A percentile compares a stretch with the other conserved stretches of the same genome.
Evolutionary conservation across 2,113 vertebrate species (phyloP).

Genomic region (Ictalurus furcatus): DNA sequence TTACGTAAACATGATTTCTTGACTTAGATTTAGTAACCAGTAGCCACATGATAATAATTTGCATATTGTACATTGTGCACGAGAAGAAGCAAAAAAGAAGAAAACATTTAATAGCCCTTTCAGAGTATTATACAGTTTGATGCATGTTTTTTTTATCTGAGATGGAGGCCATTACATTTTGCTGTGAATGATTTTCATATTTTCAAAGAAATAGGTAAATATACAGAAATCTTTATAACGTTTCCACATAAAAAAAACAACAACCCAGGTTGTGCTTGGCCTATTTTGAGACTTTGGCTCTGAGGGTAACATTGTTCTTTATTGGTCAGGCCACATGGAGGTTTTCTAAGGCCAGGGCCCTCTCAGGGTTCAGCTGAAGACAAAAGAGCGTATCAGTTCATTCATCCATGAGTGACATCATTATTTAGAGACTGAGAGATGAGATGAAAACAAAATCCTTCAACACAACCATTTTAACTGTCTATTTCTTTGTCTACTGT

Average conservation of each 20-base stretch:
- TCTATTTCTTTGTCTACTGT: not conserved
- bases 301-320: slow-evolving; percentile 29
- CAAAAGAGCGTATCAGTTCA: slow-evolving; percentile 45
- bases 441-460: slow-evolving; percentile 7
- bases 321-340: slow-evolving; percentile 21
- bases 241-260: not conserved
- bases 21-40: no score
- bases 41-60: not conserved
- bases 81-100: not conserved
- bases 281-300: not conserved
- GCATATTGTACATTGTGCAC: not conserved
- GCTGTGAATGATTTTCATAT: not conserved
- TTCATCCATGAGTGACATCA: slow-evolving; percentile 43
- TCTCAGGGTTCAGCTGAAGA: slow-evolving; percentile 27
- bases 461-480: not conserved
- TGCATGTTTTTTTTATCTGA: not conserved
- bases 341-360: slow-evolving; percentile 25
- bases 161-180: not conserved
- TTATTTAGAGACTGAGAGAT: slow-evolving; percentile 37
- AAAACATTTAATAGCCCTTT: not conserved
- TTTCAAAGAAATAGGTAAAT: not conserved
- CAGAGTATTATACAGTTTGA: not conserved
- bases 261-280: not conserved
- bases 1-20: not conserved
- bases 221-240: not conserved